phyloP scores from a whole-genome alignment of 2,797 vertebrate species.

The Jordanella pulchra region DNA sequence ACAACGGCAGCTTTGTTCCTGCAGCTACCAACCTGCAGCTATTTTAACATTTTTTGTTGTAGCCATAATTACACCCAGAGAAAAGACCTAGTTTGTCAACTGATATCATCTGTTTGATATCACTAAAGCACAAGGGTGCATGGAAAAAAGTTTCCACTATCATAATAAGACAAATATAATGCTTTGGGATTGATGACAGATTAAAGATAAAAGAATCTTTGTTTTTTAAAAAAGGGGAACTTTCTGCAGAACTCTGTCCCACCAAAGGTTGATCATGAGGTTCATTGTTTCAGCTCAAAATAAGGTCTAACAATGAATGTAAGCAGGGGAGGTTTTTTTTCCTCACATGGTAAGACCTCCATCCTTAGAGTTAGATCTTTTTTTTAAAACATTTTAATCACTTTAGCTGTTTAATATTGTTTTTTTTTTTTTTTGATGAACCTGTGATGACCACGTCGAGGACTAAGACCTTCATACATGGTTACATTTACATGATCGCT shows the following conservation, averaged over 20 bases:
- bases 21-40: slow-evolving; percentile 6
- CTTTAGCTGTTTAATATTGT: no score
- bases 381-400: no score
- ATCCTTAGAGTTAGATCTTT: no score
- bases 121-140: slow-evolving; percentile 7
- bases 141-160: not conserved
- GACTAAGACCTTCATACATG: no score
- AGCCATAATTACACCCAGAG: not conserved
- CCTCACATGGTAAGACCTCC: not conserved
- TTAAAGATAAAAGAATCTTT: slow-evolving; percentile 43
- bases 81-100: not conserved
- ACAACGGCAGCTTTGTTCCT: slow-evolving; percentile 4
- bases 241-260: slow-evolving; percentile 26
- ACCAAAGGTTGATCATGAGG: slow-evolving; percentile 32
- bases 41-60: not conserved
- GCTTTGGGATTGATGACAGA: slow-evolving; percentile 10
- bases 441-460: no score
- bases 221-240: slow-evolving; percentile 23
- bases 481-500: no score
- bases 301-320: slow-evolving; percentile 19
- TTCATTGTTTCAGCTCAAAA: slow-evolving; percentile 7
- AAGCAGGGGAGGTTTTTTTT: slow-evolving; percentile 8
- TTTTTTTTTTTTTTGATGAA: not conserved
- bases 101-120: not conserved
- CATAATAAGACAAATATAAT: slow-evolving; percentile 13